These are phyloP conservation scores for human DNA, from an alignment of 2,113 vertebrate genomes.

Conservation along the genomic window GRCh38 chr20:37639501-37640000, in stretches of 20 bases:
- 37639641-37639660: not conserved
- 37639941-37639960: not conserved
- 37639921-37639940: not conserved
- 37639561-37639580: rapidly evolving
- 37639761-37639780: not conserved
- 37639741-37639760: not conserved
- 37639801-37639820: not conserved
- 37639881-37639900: not conserved
- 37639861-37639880: not conserved
- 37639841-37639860: not conserved
- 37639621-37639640: not conserved
- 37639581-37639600: not conserved
- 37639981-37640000: not conserved
- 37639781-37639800: not conserved
- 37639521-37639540: not conserved
- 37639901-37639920: not conserved
- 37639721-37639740: not conserved
- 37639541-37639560: not conserved
- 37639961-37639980: not conserved
- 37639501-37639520: not conserved
- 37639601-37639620: not conserved
- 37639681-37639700: not conserved
- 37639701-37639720: not conserved
- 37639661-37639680: not conserved
- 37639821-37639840: not conserved